Percentiles rank a stretch among this genome's conserved stretches.
phyloP scores from a whole-genome alignment of 2,888 invertebrate species.

The Drosophila mimetica region DNA sequence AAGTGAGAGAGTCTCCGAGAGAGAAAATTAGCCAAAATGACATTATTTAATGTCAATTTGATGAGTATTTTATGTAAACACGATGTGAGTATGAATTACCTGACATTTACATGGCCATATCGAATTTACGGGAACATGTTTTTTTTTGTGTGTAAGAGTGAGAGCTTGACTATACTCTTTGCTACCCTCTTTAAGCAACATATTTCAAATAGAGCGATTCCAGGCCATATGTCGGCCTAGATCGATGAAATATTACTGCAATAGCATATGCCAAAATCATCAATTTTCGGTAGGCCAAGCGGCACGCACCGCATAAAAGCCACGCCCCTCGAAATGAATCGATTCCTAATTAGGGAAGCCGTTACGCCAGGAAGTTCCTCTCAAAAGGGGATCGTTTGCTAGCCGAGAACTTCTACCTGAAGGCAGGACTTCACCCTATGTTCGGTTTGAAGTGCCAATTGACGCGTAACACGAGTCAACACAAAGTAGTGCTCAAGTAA shows the following conservation, averaged over 20 bases:
- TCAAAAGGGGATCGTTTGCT: conserved; percentile 13
- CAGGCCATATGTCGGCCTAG: conserved; percentile 49
- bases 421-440: conserved; percentile 7
- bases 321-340: conserved; percentile 60
- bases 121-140: too few relatives aligned
- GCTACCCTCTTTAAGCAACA: not conserved
- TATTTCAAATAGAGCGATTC: not conserved
- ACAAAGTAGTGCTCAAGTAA: conserved; percentile 13
- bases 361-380: conserved; percentile 38
- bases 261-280: conserved; percentile 67
- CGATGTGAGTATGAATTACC: too few relatives aligned
- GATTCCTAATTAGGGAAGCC: conserved; percentile 66
- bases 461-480: conserved; percentile 77
- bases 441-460: conserved; percentile 54
- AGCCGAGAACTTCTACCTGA: conserved; percentile 54
- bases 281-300: conserved; percentile 38
- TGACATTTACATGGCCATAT: too few relatives aligned
- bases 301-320: conserved; percentile 35
- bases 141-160: too few relatives aligned
- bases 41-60: too few relatives aligned
- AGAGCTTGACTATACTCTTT: not conserved
- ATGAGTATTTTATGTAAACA: too few relatives aligned
- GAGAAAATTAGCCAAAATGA: too few relatives aligned
- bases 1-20: too few relatives aligned
- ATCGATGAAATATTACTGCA: conserved; percentile 49